Conservation (phyloP, 1,140 invertebrate species). For the Panagrolaimus sp. region DNA sequence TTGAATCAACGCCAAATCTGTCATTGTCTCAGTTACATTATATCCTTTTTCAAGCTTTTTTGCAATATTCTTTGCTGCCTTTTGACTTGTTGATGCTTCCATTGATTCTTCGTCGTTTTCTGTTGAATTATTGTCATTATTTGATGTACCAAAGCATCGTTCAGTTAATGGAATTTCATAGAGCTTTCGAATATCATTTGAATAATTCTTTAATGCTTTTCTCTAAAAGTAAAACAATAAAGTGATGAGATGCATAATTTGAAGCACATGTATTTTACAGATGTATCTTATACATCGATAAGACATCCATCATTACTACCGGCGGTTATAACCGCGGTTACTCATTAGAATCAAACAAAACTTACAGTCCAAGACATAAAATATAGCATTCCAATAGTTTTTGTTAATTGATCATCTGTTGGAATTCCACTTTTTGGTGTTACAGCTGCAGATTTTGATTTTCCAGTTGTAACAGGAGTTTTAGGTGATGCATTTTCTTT, state of each 20-base stretch:
- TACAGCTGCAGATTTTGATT: too few relatives aligned
- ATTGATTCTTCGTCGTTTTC: too few relatives aligned
- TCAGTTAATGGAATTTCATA: not conserved
- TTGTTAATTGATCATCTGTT: not conserved
- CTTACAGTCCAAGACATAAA: slow-evolving; percentile 7
- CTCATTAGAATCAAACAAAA: too few relatives aligned
- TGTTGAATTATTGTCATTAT: not conserved
- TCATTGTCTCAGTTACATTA: not conserved
- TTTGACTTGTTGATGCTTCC: not conserved
- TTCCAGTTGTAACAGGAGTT: too few relatives aligned
- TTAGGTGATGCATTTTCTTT: too few relatives aligned
- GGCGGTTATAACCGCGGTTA: too few relatives aligned
- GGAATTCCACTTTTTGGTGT: not conserved
- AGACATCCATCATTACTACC: too few relatives aligned
- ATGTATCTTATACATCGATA: too few relatives aligned
- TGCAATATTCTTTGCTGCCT: not conserved
- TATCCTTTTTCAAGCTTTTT: not conserved
- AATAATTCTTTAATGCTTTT: slow-evolving; percentile 1
- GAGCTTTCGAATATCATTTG: not conserved
- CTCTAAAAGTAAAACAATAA: not conserved
- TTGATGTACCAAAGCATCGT: not conserved
- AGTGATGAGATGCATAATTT: too few relatives aligned
- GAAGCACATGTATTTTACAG: too few relatives aligned
- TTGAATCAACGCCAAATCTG: not conserved
- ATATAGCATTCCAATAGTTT: not conserved